Evolutionary conservation across 2,797 vertebrate genomes (phyloP), one percentile per base, ranked within the genome.

Genomic region (Neosilurus hyrtlii): DNA sequence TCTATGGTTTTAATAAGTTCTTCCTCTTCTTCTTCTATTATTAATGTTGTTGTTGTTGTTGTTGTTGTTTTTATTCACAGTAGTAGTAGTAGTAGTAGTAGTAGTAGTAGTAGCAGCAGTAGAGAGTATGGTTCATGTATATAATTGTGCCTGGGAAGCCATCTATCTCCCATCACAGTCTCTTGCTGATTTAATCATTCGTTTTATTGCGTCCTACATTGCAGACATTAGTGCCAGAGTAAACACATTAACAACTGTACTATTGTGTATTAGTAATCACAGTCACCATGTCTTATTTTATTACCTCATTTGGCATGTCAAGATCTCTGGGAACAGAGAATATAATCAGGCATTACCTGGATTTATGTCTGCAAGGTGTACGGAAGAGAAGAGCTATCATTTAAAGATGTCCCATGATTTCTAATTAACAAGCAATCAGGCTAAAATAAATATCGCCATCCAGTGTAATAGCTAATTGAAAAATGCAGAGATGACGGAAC

Each of bases 321-420:
- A 88, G 89, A 88, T 88, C 85, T 89, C 86, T 80, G 79, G 80
- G 85, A 90, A 89, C 83, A 87, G 72, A 87, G 82, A 88, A 88
- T 85, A 85, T 94, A 94, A 95, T 96, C 94, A 95, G 94, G 94
- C 92, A 94, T 93, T 91, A 93, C 92, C 95, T 94, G 94, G 95
- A 95, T 95, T 94, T 95, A 94, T 95, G 96, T 94, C 90, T 93
- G 82, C 80, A 92, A 93, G 90, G 92, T 94, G 93, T 93, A 95
- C 96, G 95, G 91, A n/a, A 90, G 93, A 92, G 92, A 95, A 94
- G 94, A 96, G 95, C 95, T 96, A 96, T 96, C 96, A 97, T 97
- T 99, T 98, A 97, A 96, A 97, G 95, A 96, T 95, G 95, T 95
- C 94, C 93, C 91, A 95, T 96, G 96, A 97, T 98, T 98, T 97